These are phyloP conservation scores for Okapia johnstoni DNA, from an alignment of 2,113 vertebrate species.

Conservation along the genomic window DNA sequence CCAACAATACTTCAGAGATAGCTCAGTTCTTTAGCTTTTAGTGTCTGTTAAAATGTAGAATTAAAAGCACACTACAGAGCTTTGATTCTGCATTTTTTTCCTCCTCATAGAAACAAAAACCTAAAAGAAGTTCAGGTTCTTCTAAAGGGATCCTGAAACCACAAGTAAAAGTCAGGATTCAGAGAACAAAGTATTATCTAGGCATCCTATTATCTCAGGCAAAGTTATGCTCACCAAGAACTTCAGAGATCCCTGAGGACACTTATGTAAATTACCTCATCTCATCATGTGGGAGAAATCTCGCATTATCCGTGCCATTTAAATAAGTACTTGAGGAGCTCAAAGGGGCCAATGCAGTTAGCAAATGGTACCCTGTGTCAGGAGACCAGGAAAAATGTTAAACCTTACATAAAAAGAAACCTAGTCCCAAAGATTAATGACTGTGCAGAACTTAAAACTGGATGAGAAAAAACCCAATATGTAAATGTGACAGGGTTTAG, in stretches of 20 bases:
- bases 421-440: constrained; percentile 11
- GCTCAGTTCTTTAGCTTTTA: not conserved
- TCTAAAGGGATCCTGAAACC: constrained; percentile 12
- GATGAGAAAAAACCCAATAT: not conserved
- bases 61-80: not conserved
- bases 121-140: not conserved
- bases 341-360: not conserved
- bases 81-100: constrained; percentile 31
- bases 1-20: not conserved
- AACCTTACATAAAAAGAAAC: constrained; percentile 13
- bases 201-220: not conserved
- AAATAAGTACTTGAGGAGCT: not conserved
- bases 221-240: not conserved
- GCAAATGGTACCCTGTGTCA: not conserved
- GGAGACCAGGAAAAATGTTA: not conserved
- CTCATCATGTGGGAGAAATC: not conserved
- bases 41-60: constrained; percentile 14
- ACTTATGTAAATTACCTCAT: constrained; percentile 1
- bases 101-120: constrained; percentile 37
- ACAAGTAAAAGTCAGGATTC: constrained; percentile 17
- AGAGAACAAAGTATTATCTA: not conserved
- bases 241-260: not conserved
- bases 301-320: not conserved
- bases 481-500: constrained; percentile 10
- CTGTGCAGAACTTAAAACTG: not conserved